These are phyloP conservation scores for Lepus townsendii DNA, from an alignment of 2,797 vertebrate species.

Conservation along the genomic window DNA sequence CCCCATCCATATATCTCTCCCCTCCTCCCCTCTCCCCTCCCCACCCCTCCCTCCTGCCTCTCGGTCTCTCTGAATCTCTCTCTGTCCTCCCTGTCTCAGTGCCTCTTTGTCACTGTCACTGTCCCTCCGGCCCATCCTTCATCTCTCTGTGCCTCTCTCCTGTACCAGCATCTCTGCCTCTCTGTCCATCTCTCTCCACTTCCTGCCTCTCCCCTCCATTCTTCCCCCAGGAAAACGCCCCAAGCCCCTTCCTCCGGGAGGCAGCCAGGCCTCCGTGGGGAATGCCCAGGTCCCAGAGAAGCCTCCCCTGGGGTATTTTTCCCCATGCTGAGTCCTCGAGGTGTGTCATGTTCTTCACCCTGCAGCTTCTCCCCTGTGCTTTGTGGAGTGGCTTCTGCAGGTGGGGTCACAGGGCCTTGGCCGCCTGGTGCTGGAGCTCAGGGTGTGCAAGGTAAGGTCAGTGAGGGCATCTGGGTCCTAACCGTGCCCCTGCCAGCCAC, in stretches of 20 bases:
- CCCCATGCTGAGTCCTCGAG: no score
- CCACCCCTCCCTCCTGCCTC: neutral
- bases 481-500: neutral
- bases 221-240: neutral
- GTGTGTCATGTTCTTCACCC: no score
- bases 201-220: neutral
- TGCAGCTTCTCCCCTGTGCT: neutral
- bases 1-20: no score
- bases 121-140: neutral
- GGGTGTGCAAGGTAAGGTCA: neutral
- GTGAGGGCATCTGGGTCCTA: neutral
- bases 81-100: neutral
- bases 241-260: neutral
- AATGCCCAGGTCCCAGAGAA: no score
- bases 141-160: neutral
- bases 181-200: neutral
- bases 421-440: neutral
- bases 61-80: neutral
- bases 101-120: no score
- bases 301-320: no score
- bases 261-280: no score
- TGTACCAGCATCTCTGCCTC: neutral
- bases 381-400: neutral
- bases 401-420: fast-evolving
- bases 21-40: neutral